Evolutionary conservation across 2,797 vertebrate species (phyloP).

Genomic region (Margarornis squamiger): DNA sequence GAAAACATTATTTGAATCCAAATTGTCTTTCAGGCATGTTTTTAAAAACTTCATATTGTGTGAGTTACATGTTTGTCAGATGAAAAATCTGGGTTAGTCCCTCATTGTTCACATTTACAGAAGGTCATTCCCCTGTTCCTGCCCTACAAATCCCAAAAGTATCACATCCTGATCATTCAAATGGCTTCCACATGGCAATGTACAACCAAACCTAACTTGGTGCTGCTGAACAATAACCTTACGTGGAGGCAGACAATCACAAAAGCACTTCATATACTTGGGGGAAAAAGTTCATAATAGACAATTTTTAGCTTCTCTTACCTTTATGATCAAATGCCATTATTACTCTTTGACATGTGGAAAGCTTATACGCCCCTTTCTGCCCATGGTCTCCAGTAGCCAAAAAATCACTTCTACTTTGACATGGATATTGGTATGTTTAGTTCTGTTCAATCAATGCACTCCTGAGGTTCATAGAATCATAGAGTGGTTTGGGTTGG

Average conservation of each 20-base stretch:
- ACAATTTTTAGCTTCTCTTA: not conserved
- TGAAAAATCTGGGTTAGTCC: not conserved
- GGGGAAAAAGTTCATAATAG: not conserved
- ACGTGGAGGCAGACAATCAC: not conserved
- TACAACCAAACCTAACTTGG: not conserved
- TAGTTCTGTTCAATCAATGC: conserved; percentile 24
- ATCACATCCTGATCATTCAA: not conserved
- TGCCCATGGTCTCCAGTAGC: not conserved
- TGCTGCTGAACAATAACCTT: not conserved
- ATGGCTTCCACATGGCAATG: not conserved
- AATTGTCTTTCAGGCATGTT: conserved; percentile 18
- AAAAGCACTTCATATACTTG: not conserved
- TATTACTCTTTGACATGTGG: not conserved
- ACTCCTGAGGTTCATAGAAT: not conserved
- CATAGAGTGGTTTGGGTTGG: not conserved
- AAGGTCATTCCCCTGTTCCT: not conserved
- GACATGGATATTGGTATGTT: not conserved
- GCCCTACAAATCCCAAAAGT: not conserved
- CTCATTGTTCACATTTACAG: not conserved
- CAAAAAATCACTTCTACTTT: not conserved
- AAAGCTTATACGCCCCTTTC: not conserved
- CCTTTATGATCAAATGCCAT: not conserved
- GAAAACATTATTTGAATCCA: conserved; percentile 26
- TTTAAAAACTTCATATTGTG: not conserved
- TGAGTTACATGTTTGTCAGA: not conserved